Evolutionary conservation across 2,113 vertebrate species (phyloP).

Genomic region (Clinocottus analis): DNA sequence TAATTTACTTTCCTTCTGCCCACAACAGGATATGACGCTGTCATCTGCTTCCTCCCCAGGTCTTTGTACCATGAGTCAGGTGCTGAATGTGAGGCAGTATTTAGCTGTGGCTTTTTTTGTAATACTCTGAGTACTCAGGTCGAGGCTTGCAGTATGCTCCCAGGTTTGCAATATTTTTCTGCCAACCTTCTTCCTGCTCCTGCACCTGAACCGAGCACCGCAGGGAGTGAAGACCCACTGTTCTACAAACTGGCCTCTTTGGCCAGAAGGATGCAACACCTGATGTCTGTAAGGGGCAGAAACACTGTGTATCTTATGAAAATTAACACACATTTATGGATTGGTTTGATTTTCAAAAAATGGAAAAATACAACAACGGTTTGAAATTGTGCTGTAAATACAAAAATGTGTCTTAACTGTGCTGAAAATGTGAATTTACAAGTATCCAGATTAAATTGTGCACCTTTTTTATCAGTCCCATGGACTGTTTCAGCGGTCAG

Average conservation of each 20-base stretch:
- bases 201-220: conserved; percentile 48
- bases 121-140: conserved; percentile 3
- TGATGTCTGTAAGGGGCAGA: conserved; percentile 30
- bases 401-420: not conserved
- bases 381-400: not conserved
- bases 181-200: conserved; percentile 48
- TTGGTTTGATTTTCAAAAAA: not conserved
- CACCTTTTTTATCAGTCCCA: conserved; percentile 11
- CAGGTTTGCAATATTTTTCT: conserved; percentile 37
- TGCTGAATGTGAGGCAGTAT: conserved; percentile 30
- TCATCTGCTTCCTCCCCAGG: conserved; percentile 3
- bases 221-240: conserved; percentile 23
- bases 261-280: conserved; percentile 38
- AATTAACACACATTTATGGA: not conserved
- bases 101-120: conserved; percentile 10
- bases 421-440: not conserved
- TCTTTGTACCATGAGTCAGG: conserved; percentile 27
- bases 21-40: not conserved
- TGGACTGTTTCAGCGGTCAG: conserved; percentile 24
- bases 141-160: conserved; percentile 33
- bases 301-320: not conserved
- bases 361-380: not conserved
- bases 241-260: conserved; percentile 41
- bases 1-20: conserved; percentile 8
- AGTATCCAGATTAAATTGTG: conserved; percentile 4